Base-by-base conservation (phyloP, 1,140 invertebrate species). In the Wasmannia auropunctata region DNA sequence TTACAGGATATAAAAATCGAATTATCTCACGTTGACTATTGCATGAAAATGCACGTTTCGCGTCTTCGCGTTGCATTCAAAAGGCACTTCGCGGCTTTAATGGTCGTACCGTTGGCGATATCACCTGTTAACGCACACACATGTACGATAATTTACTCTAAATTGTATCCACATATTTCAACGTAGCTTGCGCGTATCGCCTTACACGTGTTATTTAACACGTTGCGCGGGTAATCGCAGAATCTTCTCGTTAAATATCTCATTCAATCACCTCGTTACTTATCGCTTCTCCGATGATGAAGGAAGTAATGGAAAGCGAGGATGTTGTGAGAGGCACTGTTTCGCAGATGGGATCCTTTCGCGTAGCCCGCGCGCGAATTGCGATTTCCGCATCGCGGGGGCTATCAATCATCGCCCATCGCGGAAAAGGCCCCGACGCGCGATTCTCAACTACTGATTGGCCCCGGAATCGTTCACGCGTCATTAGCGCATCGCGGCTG, bases 401-500 rank as follows among this genome's bases (percentile, higher is more conserved):
- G 67, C 79, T 70, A 91, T 91, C 87, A 86, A 91, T 91, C 90
- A 91, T 88, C 89, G 63, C 60, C 72, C 56, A 86, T 86, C 89
- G 84, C 58, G 88, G 88, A 91, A 87, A 87, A 85, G 74, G 67
- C 65, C 65, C 28, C 56, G 40, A 31, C 79, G 79, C 67, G 79
- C 88, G 89, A 88, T 91, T 88, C 87, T 91, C 69, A 87, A 88
- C 85, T 88, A 90, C 89, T 89, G 87, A 91, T 91, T 85, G 89
- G 87, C 34, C 76, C 87, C 84, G 83, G 79, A 86, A 88, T 91
- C 90, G 86, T 91, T 90, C 90, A 88, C 89, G 89, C 87, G 87
- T 89, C 90, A 91, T 91, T 91, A 91, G 89, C 77, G 87, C 87
- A 88, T 88, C 87, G 65, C 72, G 88, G 86, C 89, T 90, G 87